These are phyloP conservation scores for Caranx ignobilis DNA, from an alignment of 2,113 vertebrate genomes.

Conservation along the genomic window DNA sequence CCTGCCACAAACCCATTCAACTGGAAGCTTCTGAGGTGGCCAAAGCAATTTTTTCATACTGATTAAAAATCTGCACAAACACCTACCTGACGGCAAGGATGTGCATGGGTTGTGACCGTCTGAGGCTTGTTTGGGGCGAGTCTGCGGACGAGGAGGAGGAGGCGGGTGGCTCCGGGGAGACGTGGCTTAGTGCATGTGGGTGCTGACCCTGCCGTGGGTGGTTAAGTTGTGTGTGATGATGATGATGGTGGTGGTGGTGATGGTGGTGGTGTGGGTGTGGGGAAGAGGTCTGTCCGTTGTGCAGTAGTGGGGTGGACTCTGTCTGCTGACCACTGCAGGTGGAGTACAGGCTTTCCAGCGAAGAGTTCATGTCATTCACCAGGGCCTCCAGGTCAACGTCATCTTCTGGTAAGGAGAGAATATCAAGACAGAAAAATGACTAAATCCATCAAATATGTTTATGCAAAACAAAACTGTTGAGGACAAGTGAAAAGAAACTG, in stretches of 20 bases:
- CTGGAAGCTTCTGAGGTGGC: background rate
- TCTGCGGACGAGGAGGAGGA: constrained; percentile 58
- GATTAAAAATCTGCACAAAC: background rate
- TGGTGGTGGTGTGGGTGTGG: constrained; percentile 57
- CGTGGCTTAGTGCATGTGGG: constrained; percentile 48
- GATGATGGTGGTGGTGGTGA: constrained; percentile 35
- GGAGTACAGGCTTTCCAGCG: constrained; percentile 91
- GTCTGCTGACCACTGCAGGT: constrained; percentile 85
- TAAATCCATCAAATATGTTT: background rate
- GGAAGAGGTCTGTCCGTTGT: constrained; percentile 87
- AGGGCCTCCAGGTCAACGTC: constrained; percentile 94
- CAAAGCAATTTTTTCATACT: background rate
- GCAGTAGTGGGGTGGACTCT: constrained; percentile 88
- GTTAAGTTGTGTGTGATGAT: constrained; percentile 52
- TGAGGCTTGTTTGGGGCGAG: constrained; percentile 83
- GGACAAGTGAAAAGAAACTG: background rate
- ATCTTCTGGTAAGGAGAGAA: constrained; percentile 85
- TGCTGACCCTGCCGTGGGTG: constrained; percentile 53
- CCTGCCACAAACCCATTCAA: background rate
- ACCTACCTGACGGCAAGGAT: constrained; percentile 94
- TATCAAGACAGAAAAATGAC: background rate
- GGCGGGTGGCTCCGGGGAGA: constrained; percentile 59
- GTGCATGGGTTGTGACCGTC: constrained; percentile 94
- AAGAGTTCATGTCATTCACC: constrained; percentile 95
- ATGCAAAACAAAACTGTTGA: background rate